Evolutionary conservation across 1,140 invertebrate species (phyloP).

Genomic region (Adoxophyes honmai): DNA sequence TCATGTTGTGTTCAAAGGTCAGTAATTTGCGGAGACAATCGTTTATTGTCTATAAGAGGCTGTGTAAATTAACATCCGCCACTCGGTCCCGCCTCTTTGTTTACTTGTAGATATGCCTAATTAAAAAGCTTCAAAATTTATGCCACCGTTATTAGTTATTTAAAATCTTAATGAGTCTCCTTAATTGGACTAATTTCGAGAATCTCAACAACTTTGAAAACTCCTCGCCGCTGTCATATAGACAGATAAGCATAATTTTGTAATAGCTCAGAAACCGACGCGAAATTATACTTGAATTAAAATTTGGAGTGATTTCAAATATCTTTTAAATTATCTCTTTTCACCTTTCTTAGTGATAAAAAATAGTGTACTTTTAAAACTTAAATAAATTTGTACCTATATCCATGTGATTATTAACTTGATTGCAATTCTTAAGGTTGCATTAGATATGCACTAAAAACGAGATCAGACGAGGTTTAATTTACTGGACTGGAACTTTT

Average conservation of each 20-base stretch:
- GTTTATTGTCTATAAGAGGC: neutral
- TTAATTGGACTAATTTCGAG: conserved; percentile 6
- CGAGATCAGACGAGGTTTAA: too few relatives aligned
- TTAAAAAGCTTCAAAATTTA: conserved; percentile 7
- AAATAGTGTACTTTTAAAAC: too few relatives aligned
- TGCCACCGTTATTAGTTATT: conserved; percentile 11
- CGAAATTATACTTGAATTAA: neutral
- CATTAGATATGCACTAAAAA: too few relatives aligned
- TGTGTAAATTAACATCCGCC: neutral
- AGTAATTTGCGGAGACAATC: neutral
- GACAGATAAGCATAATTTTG: neutral
- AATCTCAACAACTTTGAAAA: neutral
- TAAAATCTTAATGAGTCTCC: neutral
- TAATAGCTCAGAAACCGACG: neutral
- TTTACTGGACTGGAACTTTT: too few relatives aligned
- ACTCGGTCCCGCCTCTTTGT: neutral
- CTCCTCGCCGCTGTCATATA: neutral
- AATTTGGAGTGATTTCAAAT: too few relatives aligned
- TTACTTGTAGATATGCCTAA: conserved; percentile 11
- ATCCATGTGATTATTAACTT: too few relatives aligned
- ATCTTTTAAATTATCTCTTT: too few relatives aligned
- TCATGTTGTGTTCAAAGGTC: neutral
- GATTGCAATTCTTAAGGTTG: too few relatives aligned
- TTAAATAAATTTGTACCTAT: too few relatives aligned
- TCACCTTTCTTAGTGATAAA: too few relatives aligned